phyloP scores from a whole-genome alignment of 2,797 vertebrate species.

The Crocodylus rhombifer region DNA sequence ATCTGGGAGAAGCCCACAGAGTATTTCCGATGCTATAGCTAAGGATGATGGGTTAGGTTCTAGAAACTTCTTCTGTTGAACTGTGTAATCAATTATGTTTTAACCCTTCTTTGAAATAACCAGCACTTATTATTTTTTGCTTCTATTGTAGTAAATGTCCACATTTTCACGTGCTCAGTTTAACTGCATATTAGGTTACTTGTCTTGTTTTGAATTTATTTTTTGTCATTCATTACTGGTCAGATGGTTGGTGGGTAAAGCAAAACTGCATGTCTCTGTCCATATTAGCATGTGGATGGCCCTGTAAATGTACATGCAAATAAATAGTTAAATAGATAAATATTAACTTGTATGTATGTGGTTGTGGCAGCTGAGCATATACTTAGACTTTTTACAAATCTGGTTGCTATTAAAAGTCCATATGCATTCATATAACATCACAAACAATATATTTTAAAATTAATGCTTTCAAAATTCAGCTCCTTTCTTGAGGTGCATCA shows the following conservation, averaged over 20 bases:
- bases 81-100: not conserved
- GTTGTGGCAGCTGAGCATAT: not conserved
- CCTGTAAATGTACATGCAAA: accelerated
- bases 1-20: not conserved
- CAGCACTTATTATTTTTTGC: not conserved
- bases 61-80: not conserved
- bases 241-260: not conserved
- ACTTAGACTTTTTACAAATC: not conserved
- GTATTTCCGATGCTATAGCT: not conserved
- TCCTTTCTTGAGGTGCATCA: too few relatives aligned
- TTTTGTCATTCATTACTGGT: not conserved
- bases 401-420: not conserved
- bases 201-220: not conserved
- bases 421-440: not conserved
- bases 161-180: not conserved
- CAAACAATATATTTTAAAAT: not conserved
- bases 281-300: not conserved
- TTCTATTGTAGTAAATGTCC: not conserved
- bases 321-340: accelerated
- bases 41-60: accelerated
- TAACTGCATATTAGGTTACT: not conserved
- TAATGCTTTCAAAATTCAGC: not conserved
- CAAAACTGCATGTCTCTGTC: accelerated
- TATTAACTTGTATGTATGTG: not conserved
- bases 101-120: not conserved